These are phyloP conservation scores for Coremacera marginata DNA, from an alignment of 2,888 invertebrate species.

Conservation along the genomic window DNA sequence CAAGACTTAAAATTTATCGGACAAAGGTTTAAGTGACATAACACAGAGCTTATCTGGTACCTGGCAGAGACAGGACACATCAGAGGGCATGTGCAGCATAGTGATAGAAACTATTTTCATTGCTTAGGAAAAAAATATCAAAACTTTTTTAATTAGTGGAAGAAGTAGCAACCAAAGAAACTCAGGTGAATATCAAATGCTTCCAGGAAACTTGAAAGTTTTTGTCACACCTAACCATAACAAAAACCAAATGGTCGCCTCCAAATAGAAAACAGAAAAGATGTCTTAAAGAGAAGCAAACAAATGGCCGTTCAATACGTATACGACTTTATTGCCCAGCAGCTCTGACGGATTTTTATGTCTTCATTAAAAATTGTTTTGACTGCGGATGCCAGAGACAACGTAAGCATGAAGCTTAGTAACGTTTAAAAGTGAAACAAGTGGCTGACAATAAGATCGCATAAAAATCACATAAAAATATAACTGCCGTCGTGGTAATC, in stretches of 20 bases:
- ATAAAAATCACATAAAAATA: constrained; percentile 44
- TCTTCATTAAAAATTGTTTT: constrained; percentile 66
- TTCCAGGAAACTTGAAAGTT: no score
- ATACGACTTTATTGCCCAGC: constrained; percentile 43
- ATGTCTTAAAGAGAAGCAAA: constrained; percentile 1
- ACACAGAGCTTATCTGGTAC: not conserved
- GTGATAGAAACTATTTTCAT: not conserved
- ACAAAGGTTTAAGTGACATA: not conserved
- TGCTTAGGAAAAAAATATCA: not conserved
- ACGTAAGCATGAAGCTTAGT: constrained; percentile 2
- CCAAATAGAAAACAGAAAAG: not conserved
- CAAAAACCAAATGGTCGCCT: not conserved
- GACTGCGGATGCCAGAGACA: constrained; percentile 46
- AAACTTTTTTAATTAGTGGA: constrained; percentile 16
- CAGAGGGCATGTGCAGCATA: not conserved
- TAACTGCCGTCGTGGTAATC: constrained; percentile 61
- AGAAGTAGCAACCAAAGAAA: no score
- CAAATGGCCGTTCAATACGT: not conserved
- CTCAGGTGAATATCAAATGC: no score
- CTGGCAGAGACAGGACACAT: not conserved
- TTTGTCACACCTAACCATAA: not conserved
- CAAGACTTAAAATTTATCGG: not conserved
- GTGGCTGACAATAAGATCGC: constrained; percentile 45
- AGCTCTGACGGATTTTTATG: constrained; percentile 57
- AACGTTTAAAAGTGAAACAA: constrained; percentile 22